Conservation (phyloP, 2,888 invertebrate species). For the Odontomyia ornata region DNA sequence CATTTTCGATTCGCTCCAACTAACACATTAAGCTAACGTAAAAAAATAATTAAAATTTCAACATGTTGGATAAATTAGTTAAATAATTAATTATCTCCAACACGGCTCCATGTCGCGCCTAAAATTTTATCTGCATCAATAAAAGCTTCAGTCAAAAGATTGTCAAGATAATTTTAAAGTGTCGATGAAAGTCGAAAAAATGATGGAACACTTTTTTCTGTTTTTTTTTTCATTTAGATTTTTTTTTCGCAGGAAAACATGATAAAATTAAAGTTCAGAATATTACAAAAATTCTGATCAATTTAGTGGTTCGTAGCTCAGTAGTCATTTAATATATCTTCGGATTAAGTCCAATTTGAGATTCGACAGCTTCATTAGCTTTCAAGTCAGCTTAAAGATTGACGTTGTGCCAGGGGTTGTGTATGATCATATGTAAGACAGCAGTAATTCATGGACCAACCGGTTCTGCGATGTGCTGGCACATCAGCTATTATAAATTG, state of each 20-base stretch:
- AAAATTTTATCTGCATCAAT: constrained; percentile 12
- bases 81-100: constrained; percentile 34
- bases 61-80: constrained; percentile 36
- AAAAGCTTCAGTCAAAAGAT: not conserved
- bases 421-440: not conserved
- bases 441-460: not conserved
- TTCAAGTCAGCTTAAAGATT: not conserved
- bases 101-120: not conserved
- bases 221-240: not conserved
- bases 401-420: not conserved
- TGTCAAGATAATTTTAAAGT: not conserved
- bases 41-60: constrained; percentile 27
- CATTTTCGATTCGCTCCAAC: not conserved
- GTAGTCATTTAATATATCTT: constrained; percentile 8
- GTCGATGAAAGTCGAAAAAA: not conserved
- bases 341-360: constrained; percentile 8
- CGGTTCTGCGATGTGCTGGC: not conserved
- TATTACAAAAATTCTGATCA: too few relatives aligned
- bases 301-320: too few relatives aligned
- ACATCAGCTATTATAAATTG: constrained; percentile 1
- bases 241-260: too few relatives aligned
- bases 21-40: too few relatives aligned
- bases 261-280: too few relatives aligned
- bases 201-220: not conserved
- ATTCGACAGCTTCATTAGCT: constrained; percentile 31